phyloP scores from a whole-genome alignment of 2,113 vertebrate genomes.

The Aythya baeri region DNA sequence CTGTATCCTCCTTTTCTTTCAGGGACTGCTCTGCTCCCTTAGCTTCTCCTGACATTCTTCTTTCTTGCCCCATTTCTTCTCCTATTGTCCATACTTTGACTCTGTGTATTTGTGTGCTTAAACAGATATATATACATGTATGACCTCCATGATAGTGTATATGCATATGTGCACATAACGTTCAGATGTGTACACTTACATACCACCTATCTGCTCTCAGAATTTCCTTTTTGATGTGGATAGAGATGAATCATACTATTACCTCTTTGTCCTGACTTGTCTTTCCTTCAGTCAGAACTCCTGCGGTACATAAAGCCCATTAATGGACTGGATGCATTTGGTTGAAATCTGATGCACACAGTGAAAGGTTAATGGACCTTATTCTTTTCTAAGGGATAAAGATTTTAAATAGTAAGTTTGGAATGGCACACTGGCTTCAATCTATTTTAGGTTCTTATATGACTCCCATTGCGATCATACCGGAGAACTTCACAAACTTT shows the following conservation, averaged over 20 bases:
- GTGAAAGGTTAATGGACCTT: conserved; percentile 69
- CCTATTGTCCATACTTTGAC: neutral
- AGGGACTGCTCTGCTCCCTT: neutral
- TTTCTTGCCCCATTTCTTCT: neutral
- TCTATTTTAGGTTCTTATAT: conserved; percentile 68
- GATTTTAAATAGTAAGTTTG: conserved; percentile 62
- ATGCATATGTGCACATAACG: neutral
- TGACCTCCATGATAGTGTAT: neutral
- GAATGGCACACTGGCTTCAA: conserved; percentile 60
- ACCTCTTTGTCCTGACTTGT: neutral
- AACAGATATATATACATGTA: neutral
- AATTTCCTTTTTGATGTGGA: neutral
- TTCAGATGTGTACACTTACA: neutral
- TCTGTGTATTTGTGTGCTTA: neutral
- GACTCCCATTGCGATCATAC: conserved; percentile 57
- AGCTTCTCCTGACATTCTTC: neutral
- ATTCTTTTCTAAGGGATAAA: conserved; percentile 60
- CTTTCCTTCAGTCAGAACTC: conserved; percentile 49
- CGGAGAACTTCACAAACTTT: conserved; percentile 55
- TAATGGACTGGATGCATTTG: conserved; percentile 62
- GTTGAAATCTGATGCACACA: conserved; percentile 57
- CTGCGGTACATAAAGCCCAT: conserved; percentile 55
- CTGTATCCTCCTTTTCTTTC: neutral
- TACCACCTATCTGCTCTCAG: neutral
- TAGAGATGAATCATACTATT: conserved; percentile 9